Conservation (phyloP, 2,888 invertebrate genomes). For the Sipha maydis region DNA sequence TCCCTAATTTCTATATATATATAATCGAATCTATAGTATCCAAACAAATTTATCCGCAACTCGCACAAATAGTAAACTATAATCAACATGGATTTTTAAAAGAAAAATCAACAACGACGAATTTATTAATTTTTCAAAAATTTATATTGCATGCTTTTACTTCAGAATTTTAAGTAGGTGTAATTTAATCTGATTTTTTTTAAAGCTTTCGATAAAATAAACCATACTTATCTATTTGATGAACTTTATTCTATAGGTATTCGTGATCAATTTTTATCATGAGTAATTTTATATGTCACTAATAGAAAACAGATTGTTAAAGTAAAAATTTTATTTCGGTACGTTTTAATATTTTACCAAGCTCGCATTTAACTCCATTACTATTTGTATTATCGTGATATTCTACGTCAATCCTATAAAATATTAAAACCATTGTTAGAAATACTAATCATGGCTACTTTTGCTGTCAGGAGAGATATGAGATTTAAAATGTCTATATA, state of each 20-base stretch:
- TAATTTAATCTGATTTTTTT: not conserved
- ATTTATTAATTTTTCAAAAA: not conserved
- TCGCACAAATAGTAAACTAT: not conserved
- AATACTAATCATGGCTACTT: too few species aligned
- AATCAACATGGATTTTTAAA: not conserved
- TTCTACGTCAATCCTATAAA: too few species aligned
- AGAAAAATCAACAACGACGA: not conserved
- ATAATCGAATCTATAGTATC: not conserved
- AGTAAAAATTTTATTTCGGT: too few species aligned
- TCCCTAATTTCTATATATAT: constrained; percentile 6
- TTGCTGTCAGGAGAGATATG: too few species aligned
- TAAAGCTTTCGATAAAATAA: not conserved
- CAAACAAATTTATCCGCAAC: not conserved
- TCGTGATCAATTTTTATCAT: not conserved
- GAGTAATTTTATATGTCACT: too few species aligned
- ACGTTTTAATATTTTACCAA: too few species aligned
- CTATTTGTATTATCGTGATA: too few species aligned
- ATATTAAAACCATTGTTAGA: too few species aligned
- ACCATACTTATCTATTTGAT: not conserved
- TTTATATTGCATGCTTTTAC: not conserved
- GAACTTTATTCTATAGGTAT: not conserved
- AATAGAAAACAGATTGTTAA: too few species aligned
- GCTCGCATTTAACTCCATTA: too few species aligned
- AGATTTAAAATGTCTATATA: too few species aligned
- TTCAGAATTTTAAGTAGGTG: not conserved